Conservation (phyloP, 2,113 vertebrate species). For the Antigone vipio region DNA sequence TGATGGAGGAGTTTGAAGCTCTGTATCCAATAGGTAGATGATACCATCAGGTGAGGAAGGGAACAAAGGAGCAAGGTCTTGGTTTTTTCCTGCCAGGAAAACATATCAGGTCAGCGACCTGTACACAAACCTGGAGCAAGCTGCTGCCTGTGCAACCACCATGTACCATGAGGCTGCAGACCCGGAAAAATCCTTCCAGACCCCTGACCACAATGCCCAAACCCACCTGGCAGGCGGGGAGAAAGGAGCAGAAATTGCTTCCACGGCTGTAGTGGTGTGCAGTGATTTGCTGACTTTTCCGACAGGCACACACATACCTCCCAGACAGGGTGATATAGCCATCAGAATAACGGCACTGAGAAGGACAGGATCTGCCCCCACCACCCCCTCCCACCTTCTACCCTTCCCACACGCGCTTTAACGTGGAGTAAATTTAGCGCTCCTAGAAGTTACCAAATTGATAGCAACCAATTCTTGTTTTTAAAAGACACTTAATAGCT, state of each 20-base stretch:
- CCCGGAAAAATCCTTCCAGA: neutral
- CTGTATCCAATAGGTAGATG: neutral
- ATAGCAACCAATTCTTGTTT: neutral
- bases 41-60: neutral
- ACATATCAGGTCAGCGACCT: neutral
- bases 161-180: neutral
- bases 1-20: neutral
- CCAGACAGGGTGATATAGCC: neutral
- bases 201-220: neutral
- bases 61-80: neutral
- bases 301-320: neutral
- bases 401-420: neutral
- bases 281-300: conserved; percentile 4
- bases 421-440: fast-evolving
- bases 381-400: neutral
- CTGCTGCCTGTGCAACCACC: neutral
- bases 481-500: neutral
- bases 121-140: neutral
- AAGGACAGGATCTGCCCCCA: neutral
- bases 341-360: fast-evolving
- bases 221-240: neutral
- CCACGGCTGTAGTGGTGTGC: neutral
- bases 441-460: neutral
- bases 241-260: conserved; percentile 13
- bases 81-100: neutral